Evolutionary conservation across 2,888 invertebrate species (phyloP).

Genomic region (Nemoura dubitans): DNA sequence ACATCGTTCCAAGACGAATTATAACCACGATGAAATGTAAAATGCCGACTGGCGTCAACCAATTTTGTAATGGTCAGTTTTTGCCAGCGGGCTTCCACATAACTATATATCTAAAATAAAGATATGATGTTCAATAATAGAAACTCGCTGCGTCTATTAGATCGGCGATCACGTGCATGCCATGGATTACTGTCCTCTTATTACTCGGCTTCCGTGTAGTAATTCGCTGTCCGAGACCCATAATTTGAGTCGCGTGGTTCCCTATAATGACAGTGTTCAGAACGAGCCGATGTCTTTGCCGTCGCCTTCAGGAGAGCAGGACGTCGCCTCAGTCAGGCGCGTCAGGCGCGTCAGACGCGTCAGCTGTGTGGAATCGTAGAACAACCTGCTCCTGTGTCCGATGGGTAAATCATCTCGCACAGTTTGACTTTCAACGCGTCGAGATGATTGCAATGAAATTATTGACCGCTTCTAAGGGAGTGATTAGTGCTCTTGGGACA

Average conservation of each 20-base stretch:
- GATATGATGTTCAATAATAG: conserved; percentile 20
- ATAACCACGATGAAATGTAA: not conserved
- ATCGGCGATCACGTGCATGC: not conserved
- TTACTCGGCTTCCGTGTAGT: conserved; percentile 7
- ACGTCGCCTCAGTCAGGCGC: too few relatives aligned
- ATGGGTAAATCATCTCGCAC: not conserved
- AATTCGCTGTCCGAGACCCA: not conserved
- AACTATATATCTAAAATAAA: not conserved
- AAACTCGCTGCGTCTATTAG: not conserved
- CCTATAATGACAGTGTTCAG: conserved; percentile 33
- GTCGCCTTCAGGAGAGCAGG: conserved; percentile 1
- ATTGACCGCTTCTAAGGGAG: not conserved
- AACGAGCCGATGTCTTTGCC: not conserved
- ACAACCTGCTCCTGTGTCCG: not conserved
- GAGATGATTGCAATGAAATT: not conserved
- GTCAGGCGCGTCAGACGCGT: not conserved
- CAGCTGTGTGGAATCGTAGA: not conserved
- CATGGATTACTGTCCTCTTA: not conserved
- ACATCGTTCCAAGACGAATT: not conserved
- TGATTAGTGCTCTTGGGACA: not conserved
- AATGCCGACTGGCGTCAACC: not conserved
- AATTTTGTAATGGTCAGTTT: not conserved
- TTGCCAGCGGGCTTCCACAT: not conserved
- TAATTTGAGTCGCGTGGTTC: conserved; percentile 40
- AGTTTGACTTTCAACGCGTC: not conserved